Percentiles rank a stretch among this genome's conserved stretches.
Conservation (phyloP, 2,113 vertebrate species). For the Gobio gobio region DNA sequence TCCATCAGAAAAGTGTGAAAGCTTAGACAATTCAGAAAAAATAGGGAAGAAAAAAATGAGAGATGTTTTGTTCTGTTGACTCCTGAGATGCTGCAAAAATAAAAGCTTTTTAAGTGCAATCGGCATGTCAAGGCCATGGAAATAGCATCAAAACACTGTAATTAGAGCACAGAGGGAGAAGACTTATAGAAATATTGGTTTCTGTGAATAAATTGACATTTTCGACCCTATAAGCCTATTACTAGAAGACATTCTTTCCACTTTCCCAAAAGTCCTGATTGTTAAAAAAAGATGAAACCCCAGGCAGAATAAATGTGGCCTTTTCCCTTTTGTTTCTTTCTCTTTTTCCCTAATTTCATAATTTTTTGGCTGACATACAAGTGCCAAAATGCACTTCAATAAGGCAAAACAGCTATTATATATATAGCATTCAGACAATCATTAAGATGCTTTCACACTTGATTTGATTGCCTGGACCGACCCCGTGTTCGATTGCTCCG, state of each 20-base stretch:
- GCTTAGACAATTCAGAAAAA: not conserved
- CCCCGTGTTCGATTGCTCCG: too few species aligned
- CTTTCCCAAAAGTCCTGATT: conserved; percentile 3
- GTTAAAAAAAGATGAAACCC: not conserved
- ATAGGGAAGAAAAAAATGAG: not conserved
- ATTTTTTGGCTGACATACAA: not conserved
- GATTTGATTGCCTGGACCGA: too few species aligned
- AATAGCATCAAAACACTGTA: conserved; percentile 11
- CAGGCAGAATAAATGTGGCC: not conserved
- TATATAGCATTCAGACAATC: not conserved
- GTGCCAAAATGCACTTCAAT: not conserved
- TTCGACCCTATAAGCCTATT: conserved; percentile 8
- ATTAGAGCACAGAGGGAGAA: conserved; percentile 5
- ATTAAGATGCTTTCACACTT: too few species aligned
- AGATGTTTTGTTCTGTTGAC: conserved; percentile 15
- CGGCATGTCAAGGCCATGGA: conserved; percentile 20
- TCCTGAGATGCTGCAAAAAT: conserved; percentile 1
- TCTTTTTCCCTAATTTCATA: not conserved
- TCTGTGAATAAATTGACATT: conserved; percentile 24
- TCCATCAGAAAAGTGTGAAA: not conserved
- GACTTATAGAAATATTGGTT: conserved; percentile 13
- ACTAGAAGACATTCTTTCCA: not conserved
- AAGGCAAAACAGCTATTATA: not conserved
- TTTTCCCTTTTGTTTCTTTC: not conserved
- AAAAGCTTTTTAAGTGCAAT: conserved; percentile 31